Evolutionary conservation across 1,140 invertebrate species (phyloP), one percentile per base, ranked within the genome.

Genomic region (Drosophila yakuba): DNA sequence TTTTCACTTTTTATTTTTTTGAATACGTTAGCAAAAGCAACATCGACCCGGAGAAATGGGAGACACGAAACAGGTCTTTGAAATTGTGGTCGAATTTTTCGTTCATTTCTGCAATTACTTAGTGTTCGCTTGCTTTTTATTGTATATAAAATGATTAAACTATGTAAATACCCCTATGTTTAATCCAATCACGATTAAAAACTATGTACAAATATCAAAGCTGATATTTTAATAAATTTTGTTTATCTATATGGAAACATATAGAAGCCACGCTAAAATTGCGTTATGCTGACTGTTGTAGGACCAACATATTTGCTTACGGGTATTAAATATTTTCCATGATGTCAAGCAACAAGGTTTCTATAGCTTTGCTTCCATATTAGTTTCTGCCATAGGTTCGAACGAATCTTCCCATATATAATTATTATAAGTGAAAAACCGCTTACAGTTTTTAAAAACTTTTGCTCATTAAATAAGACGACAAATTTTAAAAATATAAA

Each of bases 1-100:
- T 38, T 83, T 78, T 83, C 75, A 45, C 47, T 23, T 67, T 74
- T 41, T 75, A 38, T 58, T 17, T 75, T 80, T 48, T 50, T 15
- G n/a, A 85, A 68, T 43, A 45, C 58, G 38, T 56, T 93, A 94
- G 93, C 92, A 88, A 90, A 94, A 93, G 82, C 91, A 91, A 80
- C 89, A 89, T 73, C 93, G 93, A 82, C 93, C 93, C 54, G 93
- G 93, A 75, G 93, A 93, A 93, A 93, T 94, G 92, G 92, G 93
- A 84, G 92, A 93, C 76, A 67, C 78, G 4, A 94, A 93, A 92
- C 93, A 94, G 94, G 94, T 94, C 32, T 78, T 77, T 55, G 39
- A 74, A 47, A 77, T 67, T 62, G 52, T 63, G 74, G 48, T 76
- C 57, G 28, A 68, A 23, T 50, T 48, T 12, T 63, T 51, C 20